These are phyloP conservation scores for Coenonympha arcania DNA, from an alignment of 2,888 invertebrate genomes.

Conservation along the genomic window DNA sequence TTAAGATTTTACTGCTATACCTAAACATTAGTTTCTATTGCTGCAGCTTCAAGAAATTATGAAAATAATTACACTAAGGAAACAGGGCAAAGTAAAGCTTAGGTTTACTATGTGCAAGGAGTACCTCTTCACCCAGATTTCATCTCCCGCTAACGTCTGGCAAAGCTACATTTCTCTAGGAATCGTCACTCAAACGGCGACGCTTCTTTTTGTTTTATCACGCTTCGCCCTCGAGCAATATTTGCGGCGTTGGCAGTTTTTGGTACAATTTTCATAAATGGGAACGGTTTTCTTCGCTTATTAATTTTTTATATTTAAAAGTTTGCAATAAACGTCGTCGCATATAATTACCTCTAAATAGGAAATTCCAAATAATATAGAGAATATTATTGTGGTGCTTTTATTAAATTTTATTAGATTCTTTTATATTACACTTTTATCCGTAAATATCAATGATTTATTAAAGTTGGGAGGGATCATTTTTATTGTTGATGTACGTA, in stretches of 20 bases:
- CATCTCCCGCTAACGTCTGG: slow-evolving; percentile 18
- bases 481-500: too few species aligned
- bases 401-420: too few species aligned
- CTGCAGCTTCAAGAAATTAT: too few species aligned
- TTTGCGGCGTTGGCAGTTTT: neutral
- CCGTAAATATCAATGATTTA: too few species aligned
- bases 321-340: too few species aligned
- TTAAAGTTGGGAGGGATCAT: too few species aligned
- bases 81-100: slow-evolving; percentile 1
- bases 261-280: slow-evolving; percentile 17
- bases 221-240: slow-evolving; percentile 1
- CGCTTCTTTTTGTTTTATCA: slow-evolving; percentile 8
- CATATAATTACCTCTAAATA: too few species aligned
- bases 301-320: neutral
- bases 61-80: slow-evolving; percentile 2
- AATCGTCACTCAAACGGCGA: slow-evolving; percentile 8
- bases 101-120: slow-evolving; percentile 10
- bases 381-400: too few species aligned
- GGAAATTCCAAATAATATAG: too few species aligned
- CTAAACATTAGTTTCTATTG: too few species aligned
- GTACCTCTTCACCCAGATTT: slow-evolving; percentile 21
- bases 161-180: slow-evolving; percentile 16
- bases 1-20: too few species aligned
- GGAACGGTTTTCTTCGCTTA: neutral
- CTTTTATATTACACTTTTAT: too few species aligned